A percentile compares a stretch with the other conserved stretches of the same genome.
phyloP scores from a whole-genome alignment of 2,113 vertebrate genomes.

The Saguinus imperator region DNA sequence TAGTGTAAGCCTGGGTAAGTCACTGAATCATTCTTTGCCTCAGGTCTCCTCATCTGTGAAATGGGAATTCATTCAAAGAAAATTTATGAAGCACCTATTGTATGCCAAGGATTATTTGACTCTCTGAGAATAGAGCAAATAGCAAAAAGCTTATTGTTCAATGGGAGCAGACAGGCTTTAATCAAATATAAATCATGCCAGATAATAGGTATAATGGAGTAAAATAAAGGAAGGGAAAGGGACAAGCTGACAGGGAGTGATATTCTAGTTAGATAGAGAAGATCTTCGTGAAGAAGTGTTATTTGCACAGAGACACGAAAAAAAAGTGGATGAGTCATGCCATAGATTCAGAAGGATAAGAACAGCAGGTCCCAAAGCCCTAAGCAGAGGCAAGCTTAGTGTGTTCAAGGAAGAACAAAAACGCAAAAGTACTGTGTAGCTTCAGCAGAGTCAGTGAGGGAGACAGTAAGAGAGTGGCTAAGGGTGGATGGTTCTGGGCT shows the following conservation, averaged over 20 bases:
- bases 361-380: background rate
- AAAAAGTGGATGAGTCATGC: background rate
- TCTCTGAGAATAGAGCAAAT: background rate
- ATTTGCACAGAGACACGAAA: background rate
- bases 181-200: background rate
- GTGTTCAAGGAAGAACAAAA: background rate
- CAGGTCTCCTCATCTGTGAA: background rate
- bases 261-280: background rate
- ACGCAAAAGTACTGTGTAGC: too few relatives aligned
- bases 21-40: background rate
- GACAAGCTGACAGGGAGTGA: background rate
- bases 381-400: background rate
- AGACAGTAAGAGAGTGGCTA: background rate
- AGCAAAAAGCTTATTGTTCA: slow-evolving; percentile 10
- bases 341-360: background rate
- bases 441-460: background rate
- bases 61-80: background rate
- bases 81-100: background rate
- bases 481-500: background rate
- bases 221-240: background rate
- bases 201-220: background rate
- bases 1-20: background rate
- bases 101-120: background rate
- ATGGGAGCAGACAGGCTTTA: background rate
- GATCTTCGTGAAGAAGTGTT: background rate